These are phyloP conservation scores for Macrotrachela quadricornifera DNA, from an alignment of 1,140 invertebrate species.

Conservation along the genomic window DNA sequence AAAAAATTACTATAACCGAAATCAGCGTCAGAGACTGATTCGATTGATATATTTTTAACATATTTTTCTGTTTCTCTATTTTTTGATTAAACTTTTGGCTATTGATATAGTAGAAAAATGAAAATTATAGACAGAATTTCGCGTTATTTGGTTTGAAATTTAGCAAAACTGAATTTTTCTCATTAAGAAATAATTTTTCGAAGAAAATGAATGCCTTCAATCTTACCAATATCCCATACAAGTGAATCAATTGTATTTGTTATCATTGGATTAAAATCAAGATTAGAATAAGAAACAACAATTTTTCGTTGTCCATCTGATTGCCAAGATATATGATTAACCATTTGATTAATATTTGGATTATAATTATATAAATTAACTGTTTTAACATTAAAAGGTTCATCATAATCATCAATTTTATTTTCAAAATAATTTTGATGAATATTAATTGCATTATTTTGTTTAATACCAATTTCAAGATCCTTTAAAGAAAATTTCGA, in stretches of 20 bases:
- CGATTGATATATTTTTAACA: too few species aligned
- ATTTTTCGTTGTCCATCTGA: slow-evolving; percentile 53
- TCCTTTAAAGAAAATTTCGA: slow-evolving; percentile 31
- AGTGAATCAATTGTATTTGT: slow-evolving; percentile 48
- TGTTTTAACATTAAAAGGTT: slow-evolving; percentile 5
- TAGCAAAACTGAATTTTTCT: too few species aligned
- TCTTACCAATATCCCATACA: slow-evolving; percentile 67
- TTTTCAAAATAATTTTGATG: slow-evolving; percentile 59
- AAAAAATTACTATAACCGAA: too few species aligned
- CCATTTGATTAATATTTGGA: slow-evolving; percentile 43
- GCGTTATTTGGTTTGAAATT: too few species aligned
- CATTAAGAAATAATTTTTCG: too few species aligned
- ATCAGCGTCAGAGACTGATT: too few species aligned
- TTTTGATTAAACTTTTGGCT: too few species aligned
- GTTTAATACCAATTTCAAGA: slow-evolving; percentile 67
- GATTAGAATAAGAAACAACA: slow-evolving; percentile 62
- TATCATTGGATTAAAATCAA: slow-evolving; percentile 48
- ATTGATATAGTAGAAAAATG: too few species aligned
- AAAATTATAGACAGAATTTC: too few species aligned
- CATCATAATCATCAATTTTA: slow-evolving; percentile 17
- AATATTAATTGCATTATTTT: slow-evolving; percentile 76
- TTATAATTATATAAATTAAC: slow-evolving; percentile 14
- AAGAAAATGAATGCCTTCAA: slow-evolving; percentile 8
- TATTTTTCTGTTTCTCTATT: too few species aligned
- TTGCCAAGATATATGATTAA: slow-evolving; percentile 70